Conservation (phyloP, 2,113 vertebrate species). For the Muscicapa adusta region DNA sequence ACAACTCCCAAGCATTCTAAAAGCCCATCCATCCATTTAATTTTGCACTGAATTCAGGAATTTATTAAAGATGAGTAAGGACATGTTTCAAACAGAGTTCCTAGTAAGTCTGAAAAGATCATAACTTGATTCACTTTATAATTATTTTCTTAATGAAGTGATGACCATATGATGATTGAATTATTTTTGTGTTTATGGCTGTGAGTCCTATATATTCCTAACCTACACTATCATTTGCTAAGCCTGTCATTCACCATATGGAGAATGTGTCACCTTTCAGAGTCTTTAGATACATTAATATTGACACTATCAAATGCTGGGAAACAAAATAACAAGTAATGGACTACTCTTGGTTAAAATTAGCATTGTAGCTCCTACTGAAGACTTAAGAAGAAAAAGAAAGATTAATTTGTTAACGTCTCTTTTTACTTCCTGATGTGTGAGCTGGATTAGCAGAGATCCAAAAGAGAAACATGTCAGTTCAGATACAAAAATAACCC, state of each 20-base stretch:
- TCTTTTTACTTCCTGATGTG: background rate
- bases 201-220: background rate
- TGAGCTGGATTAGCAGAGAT: background rate
- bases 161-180: background rate
- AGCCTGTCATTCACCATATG: background rate
- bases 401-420: background rate
- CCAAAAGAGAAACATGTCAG: background rate
- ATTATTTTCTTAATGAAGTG: background rate
- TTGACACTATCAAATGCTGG: rapidly evolving
- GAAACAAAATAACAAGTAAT: background rate
- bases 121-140: background rate
- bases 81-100: background rate
- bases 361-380: background rate
- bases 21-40: background rate
- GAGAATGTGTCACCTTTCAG: background rate
- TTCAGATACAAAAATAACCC: background rate
- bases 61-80: background rate
- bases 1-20: background rate
- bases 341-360: background rate
- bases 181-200: background rate
- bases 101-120: background rate
- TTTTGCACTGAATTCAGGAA: background rate
- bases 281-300: background rate
- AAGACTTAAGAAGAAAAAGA: background rate
- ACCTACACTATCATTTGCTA: background rate